Base-by-base conservation (phyloP, 2,113 vertebrate genomes). In the Ptychochromis oligacanthus region DNA sequence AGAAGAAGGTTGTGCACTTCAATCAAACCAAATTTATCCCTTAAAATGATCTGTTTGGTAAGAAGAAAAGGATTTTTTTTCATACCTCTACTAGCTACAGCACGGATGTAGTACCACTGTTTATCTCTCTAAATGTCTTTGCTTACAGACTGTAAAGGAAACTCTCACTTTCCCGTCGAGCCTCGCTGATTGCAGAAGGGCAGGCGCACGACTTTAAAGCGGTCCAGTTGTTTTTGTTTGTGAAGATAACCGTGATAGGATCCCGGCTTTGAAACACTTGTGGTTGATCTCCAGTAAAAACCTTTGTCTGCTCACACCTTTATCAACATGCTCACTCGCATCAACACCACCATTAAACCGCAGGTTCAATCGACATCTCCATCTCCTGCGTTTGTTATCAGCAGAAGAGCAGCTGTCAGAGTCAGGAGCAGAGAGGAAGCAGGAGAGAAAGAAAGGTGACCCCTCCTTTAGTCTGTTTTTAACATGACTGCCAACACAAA, bases 341-440 rank as follows among this genome's bases (percentile, higher is more conserved):
- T 92, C 91, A 91, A 70, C 88, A 36, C 75, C 56, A 36, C 40
- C 87, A 84, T 93, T 90, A 93, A 78, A 55, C 43, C 57, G 6
- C 3, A 2, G 58, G 43, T 15, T 60, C n/a, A 72, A 31, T 49
- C 18, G 1, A 85, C 75, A 87, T 83, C 81, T 79, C 58, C 79
- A 84, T 83, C 84, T 91, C 58, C 26, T 13, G 49, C 8, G 38
- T 81, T 78, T 85, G 60, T 67, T 86, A 59, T 79, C 57, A 86
- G 40, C 72, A 56, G 74, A 76, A 85, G 91, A 70, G 80, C 38
- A 72, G 87, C 77, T 60, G 78, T 88, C 1, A 8, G 40, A 67
- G 64, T 82, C 88, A 90, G 58, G 86, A 82, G 20, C 72, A 55
- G 72, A 55, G 72, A 86, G 86, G 80, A 80, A 85, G 80, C 75